These are phyloP conservation scores for Apamea anceps DNA, from an alignment of 2,888 invertebrate genomes.

Conservation along the genomic window DNA sequence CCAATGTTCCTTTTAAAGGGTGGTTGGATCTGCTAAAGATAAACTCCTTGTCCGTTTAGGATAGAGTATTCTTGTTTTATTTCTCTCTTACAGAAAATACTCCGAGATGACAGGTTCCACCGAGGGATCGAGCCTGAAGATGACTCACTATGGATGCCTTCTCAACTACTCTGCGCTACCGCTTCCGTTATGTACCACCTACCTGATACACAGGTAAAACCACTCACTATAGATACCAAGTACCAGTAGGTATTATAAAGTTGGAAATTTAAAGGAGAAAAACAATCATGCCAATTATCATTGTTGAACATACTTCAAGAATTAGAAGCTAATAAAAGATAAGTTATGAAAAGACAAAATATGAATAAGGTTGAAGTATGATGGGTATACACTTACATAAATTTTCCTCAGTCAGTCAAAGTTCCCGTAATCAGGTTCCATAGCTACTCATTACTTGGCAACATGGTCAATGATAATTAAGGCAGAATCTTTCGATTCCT, in stretches of 20 bases:
- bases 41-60: neutral
- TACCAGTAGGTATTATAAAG: neutral
- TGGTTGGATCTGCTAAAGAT: neutral
- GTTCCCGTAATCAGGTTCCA: neutral
- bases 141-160: slow-evolving; percentile 97
- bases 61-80: neutral
- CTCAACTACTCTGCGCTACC: slow-evolving; percentile 96
- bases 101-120: slow-evolving; percentile 97
- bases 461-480: neutral
- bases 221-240: neutral
- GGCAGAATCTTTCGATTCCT: neutral
- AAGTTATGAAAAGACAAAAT: neutral
- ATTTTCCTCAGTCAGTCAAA: neutral
- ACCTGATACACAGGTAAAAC: slow-evolving; percentile 95
- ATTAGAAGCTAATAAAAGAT: neutral
- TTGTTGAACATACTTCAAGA: neutral
- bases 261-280: neutral
- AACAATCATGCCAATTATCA: neutral
- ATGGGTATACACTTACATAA: neutral
- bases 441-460: too few species aligned
- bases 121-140: slow-evolving; percentile 97
- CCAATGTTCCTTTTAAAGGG: neutral
- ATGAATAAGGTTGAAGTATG: neutral
- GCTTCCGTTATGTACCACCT: slow-evolving; percentile 94
- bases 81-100: slow-evolving; percentile 92